Evolutionary conservation across 2,797 vertebrate genomes (phyloP).

Genomic region (Myripristis jacobus): DNA sequence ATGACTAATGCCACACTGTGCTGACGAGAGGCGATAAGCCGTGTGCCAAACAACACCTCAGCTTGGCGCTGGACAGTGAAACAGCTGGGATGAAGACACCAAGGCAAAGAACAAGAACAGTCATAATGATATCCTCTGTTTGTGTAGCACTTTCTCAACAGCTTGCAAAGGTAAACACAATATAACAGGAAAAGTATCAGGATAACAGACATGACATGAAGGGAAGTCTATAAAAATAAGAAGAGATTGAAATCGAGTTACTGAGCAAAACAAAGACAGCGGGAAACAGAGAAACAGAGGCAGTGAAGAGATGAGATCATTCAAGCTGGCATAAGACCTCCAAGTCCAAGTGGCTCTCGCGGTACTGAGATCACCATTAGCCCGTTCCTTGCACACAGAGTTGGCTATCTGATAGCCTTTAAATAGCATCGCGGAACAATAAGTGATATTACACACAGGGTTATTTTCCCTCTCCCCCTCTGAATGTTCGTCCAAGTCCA

Average conservation of each 20-base stretch:
- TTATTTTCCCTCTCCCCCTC: slow-evolving; percentile 10
- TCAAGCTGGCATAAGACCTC: slow-evolving; percentile 27
- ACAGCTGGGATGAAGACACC: not conserved
- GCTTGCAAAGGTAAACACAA: not conserved
- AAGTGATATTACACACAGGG: slow-evolving; percentile 29
- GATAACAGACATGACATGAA: not conserved
- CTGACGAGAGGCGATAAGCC: not conserved
- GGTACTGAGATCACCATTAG: slow-evolving; percentile 46
- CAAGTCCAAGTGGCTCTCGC: slow-evolving; percentile 25
- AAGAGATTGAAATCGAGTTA: not conserved
- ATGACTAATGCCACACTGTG: not conserved
- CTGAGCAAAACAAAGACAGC: not conserved
- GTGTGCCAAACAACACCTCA: not conserved
- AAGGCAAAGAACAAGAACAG: not conserved
- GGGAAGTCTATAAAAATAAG: not conserved
- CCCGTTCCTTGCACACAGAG: slow-evolving; percentile 30
- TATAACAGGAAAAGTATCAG: slow-evolving; percentile 1
- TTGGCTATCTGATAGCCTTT: slow-evolving; percentile 43
- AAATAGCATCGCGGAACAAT: slow-evolving; percentile 53
- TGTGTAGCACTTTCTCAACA: not conserved
- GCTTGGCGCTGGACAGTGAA: not conserved
- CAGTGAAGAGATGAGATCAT: slow-evolving; percentile 61
- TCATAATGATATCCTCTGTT: no score
- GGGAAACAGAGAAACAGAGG: slow-evolving; percentile 11
- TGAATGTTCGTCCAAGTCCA: slow-evolving; percentile 32